Evolutionary conservation across 2,113 vertebrate species (phyloP).

Genomic region (Oenanthe oenanthe): DNA sequence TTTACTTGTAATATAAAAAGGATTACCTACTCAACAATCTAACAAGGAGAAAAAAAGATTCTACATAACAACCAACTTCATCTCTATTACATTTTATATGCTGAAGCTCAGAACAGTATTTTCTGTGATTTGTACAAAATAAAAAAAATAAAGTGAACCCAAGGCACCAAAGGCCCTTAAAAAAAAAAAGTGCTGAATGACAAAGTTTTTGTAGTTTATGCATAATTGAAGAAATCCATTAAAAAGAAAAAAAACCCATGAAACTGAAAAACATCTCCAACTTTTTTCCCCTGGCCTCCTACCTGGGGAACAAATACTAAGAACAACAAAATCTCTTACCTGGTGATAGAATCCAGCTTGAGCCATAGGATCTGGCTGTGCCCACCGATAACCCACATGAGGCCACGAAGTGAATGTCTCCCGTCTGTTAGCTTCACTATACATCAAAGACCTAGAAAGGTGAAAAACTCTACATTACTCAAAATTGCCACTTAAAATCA

Average conservation of each 20-base stretch:
- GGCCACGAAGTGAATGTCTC: constrained; percentile 99
- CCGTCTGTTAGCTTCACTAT: constrained; percentile 97
- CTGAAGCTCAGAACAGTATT: neutral
- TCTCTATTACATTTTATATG: neutral
- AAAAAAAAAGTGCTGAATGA: neutral
- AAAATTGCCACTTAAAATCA: neutral
- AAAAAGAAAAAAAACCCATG: neutral
- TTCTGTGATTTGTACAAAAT: neutral
- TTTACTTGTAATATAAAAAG: neutral
- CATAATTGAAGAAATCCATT: neutral
- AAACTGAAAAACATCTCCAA: neutral
- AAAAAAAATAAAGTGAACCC: neutral
- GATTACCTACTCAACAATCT: neutral
- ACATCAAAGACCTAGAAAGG: constrained; percentile 92
- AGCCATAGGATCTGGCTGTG: constrained; percentile 98
- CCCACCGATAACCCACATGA: constrained; percentile 97
- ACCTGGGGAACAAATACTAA: neutral
- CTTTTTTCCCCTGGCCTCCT: neutral
- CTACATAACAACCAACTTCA: neutral
- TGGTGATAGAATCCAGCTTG: constrained; percentile 99
- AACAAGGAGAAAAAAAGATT: neutral
- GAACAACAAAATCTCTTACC: constrained; percentile 73
- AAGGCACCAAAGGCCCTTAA: neutral
- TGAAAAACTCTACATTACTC: neutral
- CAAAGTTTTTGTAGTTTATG: neutral